Percentiles rank a stretch among this genome's conserved stretches.
phyloP scores from a whole-genome alignment of 2,113 vertebrate species.

The Chaetodon trifascialis region DNA sequence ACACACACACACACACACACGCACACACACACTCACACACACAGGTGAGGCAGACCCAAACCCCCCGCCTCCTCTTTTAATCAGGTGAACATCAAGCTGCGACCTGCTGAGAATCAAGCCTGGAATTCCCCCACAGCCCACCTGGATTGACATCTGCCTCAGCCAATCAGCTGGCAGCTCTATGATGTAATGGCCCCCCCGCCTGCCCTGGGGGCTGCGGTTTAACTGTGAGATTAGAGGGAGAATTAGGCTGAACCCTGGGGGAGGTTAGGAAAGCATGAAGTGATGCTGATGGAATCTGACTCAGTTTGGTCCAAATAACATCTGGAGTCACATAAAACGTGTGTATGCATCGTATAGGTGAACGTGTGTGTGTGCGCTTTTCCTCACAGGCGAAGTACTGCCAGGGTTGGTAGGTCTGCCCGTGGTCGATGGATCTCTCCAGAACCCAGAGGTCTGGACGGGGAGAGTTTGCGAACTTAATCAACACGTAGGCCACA shows the following conservation, averaged over 20 bases:
- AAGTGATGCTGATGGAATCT: slow-evolving; percentile 48
- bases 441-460: slow-evolving; percentile 99
- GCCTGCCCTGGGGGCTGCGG: slow-evolving; percentile 9
- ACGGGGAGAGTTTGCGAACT: slow-evolving; percentile 97
- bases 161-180: slow-evolving; percentile 59
- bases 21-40: slow-evolving; percentile 19
- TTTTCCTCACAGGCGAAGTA: slow-evolving; percentile 96
- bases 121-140: slow-evolving; percentile 72
- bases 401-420: slow-evolving; percentile 95
- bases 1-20: slow-evolving; percentile 6
- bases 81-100: slow-evolving; percentile 53
- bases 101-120: slow-evolving; percentile 58
- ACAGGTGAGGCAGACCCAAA: slow-evolving; percentile 8
- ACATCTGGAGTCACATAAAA: slow-evolving; percentile 22
- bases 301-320: neutral
- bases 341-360: neutral
- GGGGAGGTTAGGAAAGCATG: slow-evolving; percentile 25
- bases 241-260: slow-evolving; percentile 3
- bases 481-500: slow-evolving; percentile 96
- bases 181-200: slow-evolving; percentile 25
- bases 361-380: neutral
- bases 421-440: slow-evolving; percentile 91
- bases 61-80: slow-evolving; percentile 19
- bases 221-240: slow-evolving; percentile 34
- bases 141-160: slow-evolving; percentile 62